Conservation (phyloP, 1,140 invertebrate genomes). For the Scylla paramamosain region DNA sequence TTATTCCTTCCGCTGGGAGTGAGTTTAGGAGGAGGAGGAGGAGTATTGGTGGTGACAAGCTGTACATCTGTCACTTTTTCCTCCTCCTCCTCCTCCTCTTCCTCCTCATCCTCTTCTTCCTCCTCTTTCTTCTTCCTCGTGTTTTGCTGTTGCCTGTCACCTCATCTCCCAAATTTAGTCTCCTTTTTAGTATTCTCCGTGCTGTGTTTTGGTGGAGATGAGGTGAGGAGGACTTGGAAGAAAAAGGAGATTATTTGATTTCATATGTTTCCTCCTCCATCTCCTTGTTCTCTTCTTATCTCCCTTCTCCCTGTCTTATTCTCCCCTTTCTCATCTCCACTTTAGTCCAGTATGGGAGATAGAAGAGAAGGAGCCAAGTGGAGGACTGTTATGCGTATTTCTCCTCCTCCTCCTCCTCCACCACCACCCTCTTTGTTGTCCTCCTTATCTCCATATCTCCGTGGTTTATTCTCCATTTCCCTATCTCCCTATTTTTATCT, state of each 20-base stretch:
- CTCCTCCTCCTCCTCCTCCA: too few species aligned
- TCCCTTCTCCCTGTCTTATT: not conserved
- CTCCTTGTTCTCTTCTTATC: not conserved
- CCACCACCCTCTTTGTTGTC: too few species aligned
- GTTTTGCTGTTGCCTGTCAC: not conserved
- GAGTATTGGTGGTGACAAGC: too few species aligned
- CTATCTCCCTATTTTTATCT: too few species aligned
- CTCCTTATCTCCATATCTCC: too few species aligned
- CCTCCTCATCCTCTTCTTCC: not conserved
- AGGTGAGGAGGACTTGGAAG: not conserved
- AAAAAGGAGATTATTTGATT: not conserved
- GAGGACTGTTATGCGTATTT: too few species aligned
- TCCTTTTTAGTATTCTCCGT: too few species aligned
- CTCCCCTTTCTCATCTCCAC: not conserved
- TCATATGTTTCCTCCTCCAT: not conserved
- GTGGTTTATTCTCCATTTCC: too few species aligned
- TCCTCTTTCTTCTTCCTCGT: not conserved
- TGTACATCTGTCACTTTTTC: not conserved
- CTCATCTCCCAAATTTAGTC: too few species aligned
- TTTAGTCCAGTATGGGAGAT: not conserved
- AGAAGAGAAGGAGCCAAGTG: not conserved
- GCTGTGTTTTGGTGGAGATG: not conserved
- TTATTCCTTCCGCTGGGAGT: not conserved
- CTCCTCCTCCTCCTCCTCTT: conserved; percentile 15
- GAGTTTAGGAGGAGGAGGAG: not conserved